Evolutionary conservation across 2,113 vertebrate genomes (phyloP).

Genomic region (Muscicapa adusta): DNA sequence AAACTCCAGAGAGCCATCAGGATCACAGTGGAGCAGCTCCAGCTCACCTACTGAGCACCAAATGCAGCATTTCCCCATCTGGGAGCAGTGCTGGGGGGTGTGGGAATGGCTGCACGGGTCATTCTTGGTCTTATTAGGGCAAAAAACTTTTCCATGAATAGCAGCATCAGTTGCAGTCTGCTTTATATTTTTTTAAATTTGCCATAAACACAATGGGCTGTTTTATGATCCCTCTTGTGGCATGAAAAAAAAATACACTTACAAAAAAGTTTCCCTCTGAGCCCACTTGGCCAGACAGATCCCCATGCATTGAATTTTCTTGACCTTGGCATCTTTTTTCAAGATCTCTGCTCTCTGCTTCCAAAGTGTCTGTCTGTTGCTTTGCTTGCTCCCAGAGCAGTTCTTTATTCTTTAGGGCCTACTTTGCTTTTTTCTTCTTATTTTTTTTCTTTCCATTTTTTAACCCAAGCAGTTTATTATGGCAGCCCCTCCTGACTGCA

Average conservation of each 20-base stretch:
- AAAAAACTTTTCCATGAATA: constrained; percentile 13
- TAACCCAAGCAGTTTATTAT: not conserved
- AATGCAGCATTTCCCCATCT: not conserved
- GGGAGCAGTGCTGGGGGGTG: not conserved
- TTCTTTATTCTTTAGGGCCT: not conserved
- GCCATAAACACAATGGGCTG: constrained; percentile 39
- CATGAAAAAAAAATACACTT: constrained; percentile 34
- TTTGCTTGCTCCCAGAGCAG: constrained; percentile 10
- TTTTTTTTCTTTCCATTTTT: not conserved
- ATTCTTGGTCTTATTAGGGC: not conserved
- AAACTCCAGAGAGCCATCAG: not conserved
- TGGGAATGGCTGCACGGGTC: not conserved
- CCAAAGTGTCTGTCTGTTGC: constrained; percentile 14
- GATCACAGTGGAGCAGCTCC: not conserved
- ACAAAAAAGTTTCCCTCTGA: not conserved
- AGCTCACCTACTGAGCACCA: not conserved
- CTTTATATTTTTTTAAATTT: constrained; percentile 24
- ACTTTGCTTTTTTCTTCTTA: not conserved
- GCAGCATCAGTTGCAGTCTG: not conserved
- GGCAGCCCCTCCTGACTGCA: constrained; percentile 32
- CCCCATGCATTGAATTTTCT: not conserved
- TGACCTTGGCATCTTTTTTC: constrained; percentile 15
- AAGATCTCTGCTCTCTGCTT: not conserved
- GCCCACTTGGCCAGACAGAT: constrained; percentile 50
- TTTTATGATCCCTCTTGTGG: constrained; percentile 63